Evolutionary conservation across 2,888 invertebrate species (phyloP), one percentile per base, ranked within the genome.

Genomic region (Apodemia duryi): DNA sequence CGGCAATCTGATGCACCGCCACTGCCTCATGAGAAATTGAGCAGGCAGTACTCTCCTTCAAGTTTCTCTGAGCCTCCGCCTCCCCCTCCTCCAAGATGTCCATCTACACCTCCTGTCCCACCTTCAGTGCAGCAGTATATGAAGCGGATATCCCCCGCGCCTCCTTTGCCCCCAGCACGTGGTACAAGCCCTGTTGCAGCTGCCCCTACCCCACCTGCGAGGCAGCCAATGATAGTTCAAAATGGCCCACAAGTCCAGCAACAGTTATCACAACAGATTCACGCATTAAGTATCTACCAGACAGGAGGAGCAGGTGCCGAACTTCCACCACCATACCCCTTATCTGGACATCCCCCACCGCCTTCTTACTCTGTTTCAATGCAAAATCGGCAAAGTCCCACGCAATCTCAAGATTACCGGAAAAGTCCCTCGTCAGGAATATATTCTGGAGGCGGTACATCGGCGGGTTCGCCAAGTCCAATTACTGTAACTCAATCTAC

Each of bases 361-460:
- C 97, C 97, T 6, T 96, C 96, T 35, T 97, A 97, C 82, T 95
- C 96, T 28, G 96, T 95, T 2, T 96, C 97, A 6, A 96, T 97
- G 91, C 97, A 97, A 81, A 97, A 95, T 81, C 94, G 97, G 13
- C 97, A 97, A 80, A 97, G 96, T 76, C 97, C 97, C 9, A 97
- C 97, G 38, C 96, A 95, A 76, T 94, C 95, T 65, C 95, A 95
- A 74, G 97, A 97, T 77, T 96, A 95, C 81, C 93, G 97, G 62
- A 97, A 97, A 85, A 96, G 96, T 77, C 97, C 97, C 0, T 96
- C 96, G 32, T 97, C 97, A 29, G 97, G 97, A 2, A 96, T 97
- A 70, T 97, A 97, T 82, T 96, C 97, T 32, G 57, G 57, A 49
- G 97, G 96, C 49, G 95, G 95, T 49, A 95, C 96, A 9, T 96